Evolutionary conservation across 1,140 invertebrate genomes (phyloP).

Genomic region (Grapholita molesta): DNA sequence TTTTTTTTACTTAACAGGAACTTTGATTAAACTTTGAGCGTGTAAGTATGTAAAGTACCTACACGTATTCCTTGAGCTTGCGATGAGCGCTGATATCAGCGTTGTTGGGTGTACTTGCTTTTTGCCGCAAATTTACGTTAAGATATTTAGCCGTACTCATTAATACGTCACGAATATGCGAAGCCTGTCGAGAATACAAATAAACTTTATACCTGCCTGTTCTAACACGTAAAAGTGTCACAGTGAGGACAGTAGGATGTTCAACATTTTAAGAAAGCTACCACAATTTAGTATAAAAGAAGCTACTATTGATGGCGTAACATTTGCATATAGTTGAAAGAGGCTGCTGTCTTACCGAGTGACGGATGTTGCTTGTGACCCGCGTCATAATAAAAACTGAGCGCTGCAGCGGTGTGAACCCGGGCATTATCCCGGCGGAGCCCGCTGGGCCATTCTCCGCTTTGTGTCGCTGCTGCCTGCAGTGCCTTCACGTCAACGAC

Average conservation of each 20-base stretch:
- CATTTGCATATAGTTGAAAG: slow-evolving; percentile 30
- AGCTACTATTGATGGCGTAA: slow-evolving; percentile 17
- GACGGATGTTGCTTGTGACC: slow-evolving; percentile 54
- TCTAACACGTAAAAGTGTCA: slow-evolving; percentile 21
- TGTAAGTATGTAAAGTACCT: too few species aligned
- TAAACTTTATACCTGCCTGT: background rate
- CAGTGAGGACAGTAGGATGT: background rate
- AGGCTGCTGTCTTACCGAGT: slow-evolving; percentile 38
- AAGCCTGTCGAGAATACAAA: background rate
- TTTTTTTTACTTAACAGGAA: too few species aligned
- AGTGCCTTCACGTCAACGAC: slow-evolving; percentile 39
- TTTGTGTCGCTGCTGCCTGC: slow-evolving; percentile 45
- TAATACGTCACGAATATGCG: background rate
- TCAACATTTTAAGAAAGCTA: background rate
- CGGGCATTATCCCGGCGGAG: slow-evolving; percentile 48
- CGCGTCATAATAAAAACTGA: slow-evolving; percentile 50
- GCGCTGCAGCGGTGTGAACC: slow-evolving; percentile 62
- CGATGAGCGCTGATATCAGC: too few species aligned
- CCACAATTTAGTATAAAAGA: background rate
- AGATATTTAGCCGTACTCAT: background rate
- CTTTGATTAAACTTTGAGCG: too few species aligned
- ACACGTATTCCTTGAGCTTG: too few species aligned
- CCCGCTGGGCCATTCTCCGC: slow-evolving; percentile 57
- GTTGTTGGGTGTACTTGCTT: too few species aligned
- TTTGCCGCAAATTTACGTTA: too few species aligned